Evolutionary conservation across 2,797 vertebrate species (phyloP).

Genomic region (Columba guinea): DNA sequence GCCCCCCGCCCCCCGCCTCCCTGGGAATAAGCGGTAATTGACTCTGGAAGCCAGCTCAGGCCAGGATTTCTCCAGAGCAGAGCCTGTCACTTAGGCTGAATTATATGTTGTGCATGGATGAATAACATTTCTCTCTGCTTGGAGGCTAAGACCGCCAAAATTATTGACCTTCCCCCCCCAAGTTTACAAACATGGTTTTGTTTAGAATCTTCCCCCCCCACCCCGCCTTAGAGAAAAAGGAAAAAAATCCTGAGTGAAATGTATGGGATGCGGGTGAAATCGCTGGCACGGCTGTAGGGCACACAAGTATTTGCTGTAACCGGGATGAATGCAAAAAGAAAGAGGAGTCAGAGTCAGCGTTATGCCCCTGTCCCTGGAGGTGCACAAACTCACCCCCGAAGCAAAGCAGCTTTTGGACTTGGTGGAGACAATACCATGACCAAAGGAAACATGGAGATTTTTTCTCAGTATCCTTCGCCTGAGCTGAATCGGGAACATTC

Average conservation of each 20-base stretch:
- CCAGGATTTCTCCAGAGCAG: slow-evolving; percentile 70
- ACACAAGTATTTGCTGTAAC: not conserved
- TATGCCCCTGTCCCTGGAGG: not conserved
- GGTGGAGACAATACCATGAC: not conserved
- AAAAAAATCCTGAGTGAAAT: not conserved
- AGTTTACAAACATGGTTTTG: slow-evolving; percentile 52
- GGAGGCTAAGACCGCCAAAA: slow-evolving; percentile 59
- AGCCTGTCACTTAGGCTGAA: slow-evolving; percentile 69
- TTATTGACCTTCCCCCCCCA: not conserved
- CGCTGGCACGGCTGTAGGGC: not conserved
- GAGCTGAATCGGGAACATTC: not conserved
- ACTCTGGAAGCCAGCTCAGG: slow-evolving; percentile 67
- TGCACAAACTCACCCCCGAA: not conserved
- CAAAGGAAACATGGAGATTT: not conserved
- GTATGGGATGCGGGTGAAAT: not conserved
- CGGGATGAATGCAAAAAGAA: not conserved
- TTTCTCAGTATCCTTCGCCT: not conserved
- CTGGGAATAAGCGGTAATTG: slow-evolving; percentile 67
- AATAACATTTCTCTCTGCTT: slow-evolving; percentile 64
- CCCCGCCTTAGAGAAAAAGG: not conserved
- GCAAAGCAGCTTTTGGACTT: not conserved
- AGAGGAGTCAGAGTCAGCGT: not conserved
- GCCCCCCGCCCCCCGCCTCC: slow-evolving; percentile 47
- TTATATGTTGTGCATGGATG: slow-evolving; percentile 67
- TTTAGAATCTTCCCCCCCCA: not conserved